Evolutionary conservation across 2,113 vertebrate genomes (phyloP), one percentile per base, ranked within the genome.

Genomic region (Dipodomys merriami): DNA sequence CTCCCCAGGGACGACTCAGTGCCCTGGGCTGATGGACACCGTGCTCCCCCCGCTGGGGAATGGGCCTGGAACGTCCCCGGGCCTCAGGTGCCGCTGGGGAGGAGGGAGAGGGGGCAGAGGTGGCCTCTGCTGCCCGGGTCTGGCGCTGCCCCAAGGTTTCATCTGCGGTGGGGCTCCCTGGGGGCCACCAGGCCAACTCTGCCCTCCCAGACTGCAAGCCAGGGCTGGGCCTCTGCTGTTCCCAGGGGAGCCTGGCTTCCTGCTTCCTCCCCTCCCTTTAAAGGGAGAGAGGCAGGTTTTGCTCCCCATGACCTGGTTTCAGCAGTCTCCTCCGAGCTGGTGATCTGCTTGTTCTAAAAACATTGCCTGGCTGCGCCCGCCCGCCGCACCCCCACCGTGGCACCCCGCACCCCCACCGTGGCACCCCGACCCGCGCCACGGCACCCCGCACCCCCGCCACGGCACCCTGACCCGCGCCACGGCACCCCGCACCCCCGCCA

Each of bases 311-410:
- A 77, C 29, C 85, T n/a, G 91, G 18, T 57, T 86, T 64, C 30
- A 8, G 82, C 83, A 20, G 3, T 6, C 78, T 93, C 69, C 71
- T 80, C 64, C 22, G 62, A 69, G 60, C 74, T 67, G 49, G 85
- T 71, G 23, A 46, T 79, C 80, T 84, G 80, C 80, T 96, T 60
- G 39, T 71, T 96, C 62, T 49, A 85, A 93, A 95, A 91, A 69
- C 93, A 83, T 93, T 46, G 39, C 44, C 0, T 2, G 94, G 67
- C 57, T 87, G 72, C n/a, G 2, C 88, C 29, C 76, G 77, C 27
- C 39, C 5, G 39, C 39, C 5, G 39, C 39, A 39, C 5, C 39
- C 35, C 65, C 33, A 33, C 57, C 88, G 73, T 29, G 1, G 35
- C 35, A 39, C 35, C 35, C 35, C 35, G 35, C 35, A 39, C 35